A percentile compares a stretch with the other conserved stretches of the same genome.
Conservation (phyloP, 2,797 vertebrate genomes). For the Oreonectes daqikongensis region DNA sequence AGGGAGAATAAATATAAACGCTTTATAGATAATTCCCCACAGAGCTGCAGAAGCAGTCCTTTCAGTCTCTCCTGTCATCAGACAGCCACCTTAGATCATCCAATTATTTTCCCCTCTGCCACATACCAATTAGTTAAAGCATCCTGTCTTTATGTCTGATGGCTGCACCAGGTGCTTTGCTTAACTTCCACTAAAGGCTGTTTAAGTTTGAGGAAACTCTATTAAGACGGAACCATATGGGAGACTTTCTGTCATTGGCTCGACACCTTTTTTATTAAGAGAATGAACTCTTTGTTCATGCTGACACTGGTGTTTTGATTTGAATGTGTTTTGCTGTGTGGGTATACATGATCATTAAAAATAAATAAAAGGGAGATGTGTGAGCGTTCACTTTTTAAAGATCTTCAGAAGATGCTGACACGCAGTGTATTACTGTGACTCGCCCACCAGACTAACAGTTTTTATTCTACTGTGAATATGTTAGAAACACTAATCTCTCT, state of each 20-base stretch:
- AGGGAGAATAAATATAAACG: constrained; percentile 89
- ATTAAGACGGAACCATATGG: constrained; percentile 34
- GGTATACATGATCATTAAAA: constrained; percentile 10
- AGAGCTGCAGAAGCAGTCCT: constrained; percentile 72
- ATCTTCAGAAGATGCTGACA: constrained; percentile 1
- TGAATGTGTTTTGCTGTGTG: constrained; percentile 24
- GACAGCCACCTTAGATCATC: constrained; percentile 91
- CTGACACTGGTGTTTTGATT: constrained; percentile 32
- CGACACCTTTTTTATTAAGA: constrained; percentile 46
- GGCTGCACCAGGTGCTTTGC: constrained; percentile 67
- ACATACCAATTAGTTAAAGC: constrained; percentile 85
- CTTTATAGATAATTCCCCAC: constrained; percentile 89
- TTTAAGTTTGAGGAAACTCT: constrained; percentile 59
- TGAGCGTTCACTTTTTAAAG: constrained; percentile 14
- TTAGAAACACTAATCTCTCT: background rate
- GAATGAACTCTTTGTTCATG: constrained; percentile 21
- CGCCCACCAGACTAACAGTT: background rate
- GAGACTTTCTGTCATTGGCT: constrained; percentile 30
- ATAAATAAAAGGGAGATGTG: constrained; percentile 18
- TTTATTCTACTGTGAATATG: background rate
- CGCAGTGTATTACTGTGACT: background rate
- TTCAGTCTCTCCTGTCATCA: constrained; percentile 83
- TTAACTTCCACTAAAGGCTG: constrained; percentile 66
- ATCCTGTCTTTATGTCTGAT: constrained; percentile 68
- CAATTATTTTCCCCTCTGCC: constrained; percentile 86